These are phyloP conservation scores for Apteryx owenii DNA, from an alignment of 2,113 vertebrate species.

Conservation along the genomic window DNA sequence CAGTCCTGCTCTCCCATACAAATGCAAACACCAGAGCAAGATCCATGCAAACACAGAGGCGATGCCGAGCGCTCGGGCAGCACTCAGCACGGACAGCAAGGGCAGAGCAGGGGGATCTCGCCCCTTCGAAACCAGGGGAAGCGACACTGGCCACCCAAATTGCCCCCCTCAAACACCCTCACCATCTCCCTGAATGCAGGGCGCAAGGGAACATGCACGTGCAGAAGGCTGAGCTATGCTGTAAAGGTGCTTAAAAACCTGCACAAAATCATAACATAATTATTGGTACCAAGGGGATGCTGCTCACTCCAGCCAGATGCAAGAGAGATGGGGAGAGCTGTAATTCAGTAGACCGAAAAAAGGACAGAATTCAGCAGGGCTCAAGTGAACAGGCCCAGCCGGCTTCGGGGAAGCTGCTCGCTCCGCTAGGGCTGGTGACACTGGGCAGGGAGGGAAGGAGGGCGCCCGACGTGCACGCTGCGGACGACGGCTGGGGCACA, in stretches of 20 bases:
- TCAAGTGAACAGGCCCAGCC: too few species aligned
- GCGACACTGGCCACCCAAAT: too few species aligned
- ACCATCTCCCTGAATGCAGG: accelerated
- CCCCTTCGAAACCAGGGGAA: accelerated
- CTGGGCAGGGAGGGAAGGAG: background rate
- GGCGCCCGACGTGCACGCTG: accelerated
- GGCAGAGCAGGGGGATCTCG: too few species aligned
- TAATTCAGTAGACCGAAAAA: background rate
- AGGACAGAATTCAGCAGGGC: background rate
- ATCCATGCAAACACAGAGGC: accelerated
- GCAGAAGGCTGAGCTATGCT: background rate
- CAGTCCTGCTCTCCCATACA: accelerated
- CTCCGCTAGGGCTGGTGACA: background rate
- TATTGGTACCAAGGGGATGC: accelerated
- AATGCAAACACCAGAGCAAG: accelerated
- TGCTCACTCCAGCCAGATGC: background rate
- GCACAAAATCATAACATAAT: accelerated
- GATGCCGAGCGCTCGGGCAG: background rate
- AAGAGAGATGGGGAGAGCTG: background rate
- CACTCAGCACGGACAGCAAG: accelerated
- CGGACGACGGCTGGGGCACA: too few species aligned
- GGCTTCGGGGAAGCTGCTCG: background rate
- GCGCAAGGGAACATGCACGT: accelerated
- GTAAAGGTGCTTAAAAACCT: background rate
- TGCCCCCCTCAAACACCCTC: background rate